Evolutionary conservation across 2,113 vertebrate genomes (phyloP).

Genomic region (Thermophis baileyi): DNA sequence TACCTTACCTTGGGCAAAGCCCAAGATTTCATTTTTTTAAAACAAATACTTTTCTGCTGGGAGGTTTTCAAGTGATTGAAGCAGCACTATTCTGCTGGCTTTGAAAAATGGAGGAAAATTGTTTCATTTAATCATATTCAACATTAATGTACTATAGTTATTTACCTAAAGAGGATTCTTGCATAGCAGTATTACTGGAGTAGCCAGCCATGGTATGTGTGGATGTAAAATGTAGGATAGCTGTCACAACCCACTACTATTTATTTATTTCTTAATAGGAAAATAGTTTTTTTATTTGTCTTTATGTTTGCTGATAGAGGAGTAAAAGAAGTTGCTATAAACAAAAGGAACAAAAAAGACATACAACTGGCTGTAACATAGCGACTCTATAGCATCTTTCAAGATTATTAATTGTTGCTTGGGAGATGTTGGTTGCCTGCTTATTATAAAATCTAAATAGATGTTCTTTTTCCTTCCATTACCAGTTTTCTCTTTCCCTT

Average conservation of each 20-base stretch:
- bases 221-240: background rate
- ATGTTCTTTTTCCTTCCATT: too few relatives aligned
- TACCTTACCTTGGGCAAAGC: background rate
- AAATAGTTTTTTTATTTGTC: background rate
- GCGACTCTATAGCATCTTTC: background rate
- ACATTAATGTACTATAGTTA: background rate
- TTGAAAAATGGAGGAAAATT: background rate
- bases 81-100: background rate
- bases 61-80: background rate
- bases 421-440: background rate
- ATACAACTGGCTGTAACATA: background rate
- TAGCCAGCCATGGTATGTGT: background rate
- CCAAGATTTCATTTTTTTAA: background rate
- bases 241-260: background rate
- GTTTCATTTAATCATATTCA: background rate
- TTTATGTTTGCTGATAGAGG: background rate
- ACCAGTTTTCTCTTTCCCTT: background rate
- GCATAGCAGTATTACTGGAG: too few relatives aligned
- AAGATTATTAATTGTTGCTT: background rate
- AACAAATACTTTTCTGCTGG: background rate
- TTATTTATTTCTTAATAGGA: background rate
- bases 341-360: background rate
- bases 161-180: background rate
- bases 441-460: background rate
- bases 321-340: background rate